Conservation (phyloP, 2,113 vertebrate genomes). For the Engraulis encrasicolus region DNA sequence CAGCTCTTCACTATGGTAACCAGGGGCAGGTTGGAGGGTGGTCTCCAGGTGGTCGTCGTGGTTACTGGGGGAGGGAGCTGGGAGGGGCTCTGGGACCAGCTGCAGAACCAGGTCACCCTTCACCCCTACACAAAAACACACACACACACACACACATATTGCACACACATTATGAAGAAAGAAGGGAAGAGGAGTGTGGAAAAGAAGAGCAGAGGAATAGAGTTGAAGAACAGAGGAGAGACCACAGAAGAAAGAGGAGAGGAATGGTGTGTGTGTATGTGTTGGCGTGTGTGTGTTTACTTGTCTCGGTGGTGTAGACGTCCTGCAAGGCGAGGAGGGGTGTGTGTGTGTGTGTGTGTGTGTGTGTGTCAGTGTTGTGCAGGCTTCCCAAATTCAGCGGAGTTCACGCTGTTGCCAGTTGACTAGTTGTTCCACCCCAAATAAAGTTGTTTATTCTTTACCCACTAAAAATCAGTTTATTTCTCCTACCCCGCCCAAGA, state of each 20-base stretch:
- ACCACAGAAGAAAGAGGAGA: neutral
- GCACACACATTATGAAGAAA: neutral
- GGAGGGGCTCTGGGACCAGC: constrained; percentile 88
- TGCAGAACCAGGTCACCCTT: constrained; percentile 84
- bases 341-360: too few relatives aligned
- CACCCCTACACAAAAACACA: constrained; percentile 67
- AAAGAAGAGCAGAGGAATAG: neutral
- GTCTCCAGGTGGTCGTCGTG: constrained; percentile 79
- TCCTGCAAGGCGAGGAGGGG: too few relatives aligned
- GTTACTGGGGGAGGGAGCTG: constrained; percentile 67
- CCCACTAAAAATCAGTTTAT: too few relatives aligned
- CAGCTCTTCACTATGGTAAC: constrained; percentile 70
- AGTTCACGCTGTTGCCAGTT: too few relatives aligned
- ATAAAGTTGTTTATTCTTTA: too few relatives aligned
- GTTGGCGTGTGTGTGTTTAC: too few relatives aligned
- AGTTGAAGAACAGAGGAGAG: neutral
- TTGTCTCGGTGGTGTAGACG: too few relatives aligned
- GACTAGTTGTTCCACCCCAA: too few relatives aligned
- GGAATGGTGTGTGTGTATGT: constrained; percentile 26
- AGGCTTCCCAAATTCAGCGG: too few relatives aligned
- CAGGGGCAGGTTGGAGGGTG: constrained; percentile 77
- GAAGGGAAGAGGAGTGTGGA: neutral
- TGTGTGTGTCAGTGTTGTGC: too few relatives aligned
- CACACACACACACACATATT: neutral
- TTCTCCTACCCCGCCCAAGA: too few relatives aligned